Evolutionary conservation across 2,797 vertebrate genomes (phyloP), one percentile per base, ranked within the genome.

Genomic region (Enteromius thamalakanensis): DNA sequence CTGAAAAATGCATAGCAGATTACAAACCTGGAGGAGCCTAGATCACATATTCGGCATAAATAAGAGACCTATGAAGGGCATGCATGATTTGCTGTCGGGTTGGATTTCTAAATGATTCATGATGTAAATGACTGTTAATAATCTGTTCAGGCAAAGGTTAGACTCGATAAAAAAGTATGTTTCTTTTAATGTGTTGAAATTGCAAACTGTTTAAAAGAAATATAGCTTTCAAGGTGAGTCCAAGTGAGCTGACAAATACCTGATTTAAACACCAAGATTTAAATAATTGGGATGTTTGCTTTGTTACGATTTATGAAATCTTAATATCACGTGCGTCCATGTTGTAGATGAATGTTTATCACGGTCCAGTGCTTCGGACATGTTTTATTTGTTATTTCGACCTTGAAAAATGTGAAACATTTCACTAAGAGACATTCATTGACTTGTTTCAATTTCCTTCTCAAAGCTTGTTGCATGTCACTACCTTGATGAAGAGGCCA

Each of bases 51-150:
- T 76, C 75, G 21, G 14, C 32, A 75, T 74, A 71, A 81, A 81
- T 60, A 49, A 58, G 26, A 60, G 37, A 34, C 6, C 3, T 37
- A 47, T 17, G 8, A 47, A 45, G 21, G 1, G 9, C 29, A 37
- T 65, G 49, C 34, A 65, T 51, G 74, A 23, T 40, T 49, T 64
- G 29, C 58, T 40, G 32, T 37, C 58, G 40, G n/a, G 10, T n/a
- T n/a, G n/a, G n/a, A 40, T 82, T 26, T 75, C 9, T 82, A 9
- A 67, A 82, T 53, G 15, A 67, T 72, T 81, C 23, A 65, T 29
- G 70, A 81, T 29, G 45, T 81, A 29, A 65, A 75, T 40, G 29
- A 49, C 15, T 34, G 34, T 34, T 34, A 4, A 34, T 34, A 34
- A 47, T 37, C 2, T 51, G 26, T 72, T 6, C 3, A 64, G 53